These are phyloP conservation scores for Oligia strigilis DNA, from an alignment of 2,888 invertebrate genomes.

Conservation along the genomic window DNA sequence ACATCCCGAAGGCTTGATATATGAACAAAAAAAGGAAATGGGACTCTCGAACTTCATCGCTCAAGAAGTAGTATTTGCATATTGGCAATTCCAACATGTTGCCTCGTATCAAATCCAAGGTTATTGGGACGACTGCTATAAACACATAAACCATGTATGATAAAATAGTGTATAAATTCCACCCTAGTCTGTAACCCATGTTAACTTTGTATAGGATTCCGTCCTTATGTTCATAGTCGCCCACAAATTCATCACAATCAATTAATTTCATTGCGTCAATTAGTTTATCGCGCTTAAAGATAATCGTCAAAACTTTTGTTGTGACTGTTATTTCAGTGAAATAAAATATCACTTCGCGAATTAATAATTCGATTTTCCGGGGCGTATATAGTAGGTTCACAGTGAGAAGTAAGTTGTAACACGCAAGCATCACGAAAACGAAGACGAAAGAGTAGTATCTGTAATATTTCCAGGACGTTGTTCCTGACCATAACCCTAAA, in stretches of 20 bases:
- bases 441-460: conserved; percentile 77
- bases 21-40: conserved; percentile 76
- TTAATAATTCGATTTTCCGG: conserved; percentile 76
- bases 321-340: conserved; percentile 77
- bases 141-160: conserved; percentile 72
- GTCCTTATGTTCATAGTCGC: conserved; percentile 70
- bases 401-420: conserved; percentile 78
- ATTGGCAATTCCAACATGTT: conserved; percentile 77
- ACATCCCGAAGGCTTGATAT: conserved; percentile 81
- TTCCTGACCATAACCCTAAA: conserved; percentile 81
- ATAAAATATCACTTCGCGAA: conserved; percentile 81
- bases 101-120: conserved; percentile 71
- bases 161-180: conserved; percentile 68
- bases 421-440: conserved; percentile 70
- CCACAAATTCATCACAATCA: conserved; percentile 76
- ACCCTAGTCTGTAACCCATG: conserved; percentile 70
- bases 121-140: conserved; percentile 73
- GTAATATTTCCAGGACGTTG: conserved; percentile 70
- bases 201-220: conserved; percentile 70
- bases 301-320: conserved; percentile 78
- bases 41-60: conserved; percentile 70
- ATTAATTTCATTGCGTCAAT: conserved; percentile 75
- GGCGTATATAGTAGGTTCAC: conserved; percentile 80
- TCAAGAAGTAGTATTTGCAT: conserved; percentile 83
- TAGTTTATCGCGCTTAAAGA: conserved; percentile 76